These are phyloP conservation scores for Drepanosiphum platanoidis DNA, from an alignment of 2,888 invertebrate species.

Conservation along the genomic window DNA sequence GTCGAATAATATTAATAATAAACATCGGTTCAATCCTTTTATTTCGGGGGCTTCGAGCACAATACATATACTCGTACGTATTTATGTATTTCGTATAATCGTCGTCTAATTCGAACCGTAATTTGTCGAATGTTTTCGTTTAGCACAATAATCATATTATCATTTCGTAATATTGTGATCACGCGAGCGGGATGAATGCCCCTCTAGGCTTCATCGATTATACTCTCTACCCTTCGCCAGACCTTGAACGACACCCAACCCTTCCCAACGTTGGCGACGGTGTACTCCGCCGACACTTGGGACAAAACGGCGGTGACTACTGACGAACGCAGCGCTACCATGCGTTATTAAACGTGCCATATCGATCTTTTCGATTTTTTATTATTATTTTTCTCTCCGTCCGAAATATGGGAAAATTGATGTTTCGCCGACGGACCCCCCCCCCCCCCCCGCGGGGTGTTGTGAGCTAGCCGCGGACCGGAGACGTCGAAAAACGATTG, in stretches of 20 bases:
- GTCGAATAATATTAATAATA: too few relatives aligned
- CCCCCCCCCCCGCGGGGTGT: too few relatives aligned
- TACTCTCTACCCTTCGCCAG: slow-evolving; percentile 35
- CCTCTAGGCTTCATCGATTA: slow-evolving; percentile 60
- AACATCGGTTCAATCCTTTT: neutral
- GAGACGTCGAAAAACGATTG: too few relatives aligned
- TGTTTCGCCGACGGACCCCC: too few relatives aligned
- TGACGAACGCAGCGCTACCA: neutral
- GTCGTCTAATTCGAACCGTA: neutral
- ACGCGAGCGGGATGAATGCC: slow-evolving; percentile 26
- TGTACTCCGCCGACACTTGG: neutral
- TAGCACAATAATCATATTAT: neutral
- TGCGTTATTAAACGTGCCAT: neutral
- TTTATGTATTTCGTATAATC: neutral
- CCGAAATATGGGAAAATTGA: too few relatives aligned
- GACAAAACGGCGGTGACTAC: neutral
- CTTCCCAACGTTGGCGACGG: slow-evolving; percentile 3
- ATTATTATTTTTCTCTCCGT: too few relatives aligned
- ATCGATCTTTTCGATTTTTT: too few relatives aligned
- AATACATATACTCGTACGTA: neutral
- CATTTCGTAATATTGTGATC: neutral
- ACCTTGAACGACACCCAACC: slow-evolving; percentile 46
- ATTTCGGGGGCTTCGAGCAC: neutral
- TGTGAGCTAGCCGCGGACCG: too few relatives aligned
- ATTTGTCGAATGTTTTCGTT: slow-evolving; percentile 4